A percentile compares a stretch with the other conserved stretches of the same genome.
phyloP scores from a whole-genome alignment of 2,888 invertebrate genomes.

The Hirtodrosophila cameraria region DNA sequence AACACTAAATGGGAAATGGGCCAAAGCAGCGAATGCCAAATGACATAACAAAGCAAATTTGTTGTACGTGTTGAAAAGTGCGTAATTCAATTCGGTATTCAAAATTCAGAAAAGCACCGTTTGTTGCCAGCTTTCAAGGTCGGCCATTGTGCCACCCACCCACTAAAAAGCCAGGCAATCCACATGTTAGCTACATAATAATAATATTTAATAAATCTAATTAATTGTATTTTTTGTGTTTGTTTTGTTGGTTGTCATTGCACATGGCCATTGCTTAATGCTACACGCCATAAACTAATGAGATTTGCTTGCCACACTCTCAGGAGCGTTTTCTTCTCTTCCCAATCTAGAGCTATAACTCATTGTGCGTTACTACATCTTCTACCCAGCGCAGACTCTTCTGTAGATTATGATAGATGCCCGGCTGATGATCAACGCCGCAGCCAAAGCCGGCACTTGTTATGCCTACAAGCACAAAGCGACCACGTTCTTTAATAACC shows the following conservation, averaged over 20 bases:
- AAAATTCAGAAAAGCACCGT: conserved; percentile 29
- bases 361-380: conserved; percentile 84
- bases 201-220: conserved; percentile 69
- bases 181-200: conserved; percentile 52
- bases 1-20: conserved; percentile 65
- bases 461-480: conserved; percentile 92
- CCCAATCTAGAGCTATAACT: conserved; percentile 38
- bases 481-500: conserved; percentile 87
- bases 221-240: conserved; percentile 51
- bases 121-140: conserved; percentile 58
- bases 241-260: conserved; percentile 48
- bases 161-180: conserved; percentile 14
- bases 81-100: conserved; percentile 54
- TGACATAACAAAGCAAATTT: conserved; percentile 49
- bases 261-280: conserved; percentile 70
- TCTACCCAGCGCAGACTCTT: conserved; percentile 89
- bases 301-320: conserved; percentile 60
- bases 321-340: conserved; percentile 5
- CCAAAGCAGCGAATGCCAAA: conserved; percentile 52
- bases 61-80: conserved; percentile 47
- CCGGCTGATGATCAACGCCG: conserved; percentile 93
- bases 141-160: conserved; percentile 36
- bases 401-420: conserved; percentile 93
- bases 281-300: conserved; percentile 67
- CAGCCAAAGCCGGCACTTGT: conserved; percentile 95